Base-by-base conservation (phyloP, 2,113 vertebrate genomes). In the Hemichromis elongatus region DNA sequence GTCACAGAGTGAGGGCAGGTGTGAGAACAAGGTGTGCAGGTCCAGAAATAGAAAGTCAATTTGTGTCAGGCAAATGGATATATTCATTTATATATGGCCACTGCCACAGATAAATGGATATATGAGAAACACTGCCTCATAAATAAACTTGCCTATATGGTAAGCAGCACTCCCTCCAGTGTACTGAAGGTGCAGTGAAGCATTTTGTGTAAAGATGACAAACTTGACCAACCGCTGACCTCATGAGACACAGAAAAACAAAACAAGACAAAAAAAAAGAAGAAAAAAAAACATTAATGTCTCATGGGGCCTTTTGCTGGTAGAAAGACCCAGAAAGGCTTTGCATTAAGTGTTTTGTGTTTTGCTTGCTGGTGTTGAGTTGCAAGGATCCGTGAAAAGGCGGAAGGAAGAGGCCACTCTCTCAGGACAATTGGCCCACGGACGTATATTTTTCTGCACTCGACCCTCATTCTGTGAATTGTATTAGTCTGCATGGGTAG, bases 391-490 rank as follows among this genome's bases (percentile, higher is more conserved):
- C 52, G 63, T 5, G 24, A 37, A 28, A 57, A 81, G 57, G 24
- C 70, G 56, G 59, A 28, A 56, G 47, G 63, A 33, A 66, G 83
- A 68, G 82, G 85, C 33, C 30, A 33, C 66, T 57, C 40, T 91
- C 90, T 80, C 86, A 2, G 11, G 85, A 86, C 83, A 87, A 55
- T 28, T 56, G n/a, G 57, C 70, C 40, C 3, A 26, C 45, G 79
- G 85, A 87, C 91, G 50, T 78, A 59, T 50, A 12, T 47, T n/a
- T 37, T 84, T 86, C 77, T 90, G 61, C 82, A 57, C 68, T 28
- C 55, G 35, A 81, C 70, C 47, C 68, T 89, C 78, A 42, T 84
- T 80, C 28, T 12, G 61, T 80, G 89, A 84, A 92, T 89, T 70
- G 84, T 78, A 84, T 92, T 90, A 77, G 82, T 55, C 66, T 11